Evolutionary conservation across 2,888 invertebrate genomes (phyloP).

Genomic region (Drosophila picticornis): DNA sequence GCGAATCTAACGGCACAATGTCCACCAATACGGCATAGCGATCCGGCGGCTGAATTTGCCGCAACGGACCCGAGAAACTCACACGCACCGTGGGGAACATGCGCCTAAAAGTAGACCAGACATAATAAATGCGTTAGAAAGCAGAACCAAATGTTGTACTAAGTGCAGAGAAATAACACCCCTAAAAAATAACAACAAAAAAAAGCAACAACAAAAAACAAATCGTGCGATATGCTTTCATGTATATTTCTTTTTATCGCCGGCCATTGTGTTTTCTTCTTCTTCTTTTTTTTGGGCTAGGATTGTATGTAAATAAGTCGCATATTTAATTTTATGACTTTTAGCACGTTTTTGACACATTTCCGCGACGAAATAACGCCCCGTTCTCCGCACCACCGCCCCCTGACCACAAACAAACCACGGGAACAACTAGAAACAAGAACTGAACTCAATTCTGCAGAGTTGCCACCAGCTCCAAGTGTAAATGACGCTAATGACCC

Average conservation of each 20-base stretch:
- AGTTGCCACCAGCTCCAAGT: constrained; percentile 59
- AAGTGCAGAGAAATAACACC: constrained; percentile 18
- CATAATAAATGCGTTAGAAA: neutral
- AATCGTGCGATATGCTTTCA: constrained; percentile 27
- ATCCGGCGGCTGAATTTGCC: constrained; percentile 90
- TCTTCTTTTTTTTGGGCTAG: constrained; percentile 20
- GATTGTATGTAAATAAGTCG: constrained; percentile 76
- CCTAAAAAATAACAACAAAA: neutral
- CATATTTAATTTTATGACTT: constrained; percentile 82
- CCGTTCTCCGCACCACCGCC: neutral
- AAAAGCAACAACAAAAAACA: neutral
- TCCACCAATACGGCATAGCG: constrained; percentile 97
- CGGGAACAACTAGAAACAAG: neutral
- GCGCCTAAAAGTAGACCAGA: constrained; percentile 88
- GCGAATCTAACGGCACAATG: constrained; percentile 98
- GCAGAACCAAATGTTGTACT: constrained; percentile 5
- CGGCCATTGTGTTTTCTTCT: constrained; percentile 29
- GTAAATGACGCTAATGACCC: constrained; percentile 82
- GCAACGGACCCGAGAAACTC: constrained; percentile 91
- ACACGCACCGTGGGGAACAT: constrained; percentile 99
- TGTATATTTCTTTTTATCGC: constrained; percentile 60
- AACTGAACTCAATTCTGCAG: constrained; percentile 4
- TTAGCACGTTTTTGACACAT: constrained; percentile 82
- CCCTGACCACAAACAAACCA: neutral
- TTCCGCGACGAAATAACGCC: constrained; percentile 66